Base-by-base conservation (phyloP, 2,888 invertebrate genomes). In the Agonopterix arenella region DNA sequence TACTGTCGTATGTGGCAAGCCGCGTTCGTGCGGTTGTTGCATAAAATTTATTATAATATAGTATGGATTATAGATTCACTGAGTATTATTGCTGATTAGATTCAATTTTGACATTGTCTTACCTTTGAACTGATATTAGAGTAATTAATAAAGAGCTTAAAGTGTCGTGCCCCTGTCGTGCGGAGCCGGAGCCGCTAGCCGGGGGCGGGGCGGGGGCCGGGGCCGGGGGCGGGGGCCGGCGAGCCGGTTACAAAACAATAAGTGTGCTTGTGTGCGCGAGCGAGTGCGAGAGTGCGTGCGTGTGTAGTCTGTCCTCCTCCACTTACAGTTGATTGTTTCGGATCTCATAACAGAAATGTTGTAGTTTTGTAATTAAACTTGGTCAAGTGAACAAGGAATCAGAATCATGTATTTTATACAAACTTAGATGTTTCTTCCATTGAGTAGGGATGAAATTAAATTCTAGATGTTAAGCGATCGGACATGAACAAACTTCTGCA, bases 71-170 rank as follows among this genome's bases (percentile, higher is more conserved):
- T 85, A 84, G 85, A 84, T 84, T 84, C 82, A 77, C 82, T 82
- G 88, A 88, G 88, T 88, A 88, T 88, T 88, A 86, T 88, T 88
- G 81, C 83, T 67, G 80, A 84, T 76, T 84, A 83, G 82, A 83
- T 76, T 79, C 75, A 76, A 80, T 76, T 70, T 76, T 79, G 76
- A 80, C 76, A 75, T 73, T 71, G 75, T 76, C 73, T 73, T 74
- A 73, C 78, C 81, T 78, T 71, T 72, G 69, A 78, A 82, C 76
- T 81, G 76, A 80, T 28, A 72, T 68, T 73, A 64, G 73, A 78
- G 72, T 68, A 72, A 40, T 72, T 54, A 53, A 71, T 77, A 36
- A 68, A 73, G 79, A 82, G 80, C 76, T 77, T 42, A 47, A 13
- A 9, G 42, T n/a, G 42, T 8, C 11, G 16, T 36, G 38, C 44